Evolutionary conservation across 2,113 vertebrate genomes (phyloP).

Genomic region (Sialia sialis): DNA sequence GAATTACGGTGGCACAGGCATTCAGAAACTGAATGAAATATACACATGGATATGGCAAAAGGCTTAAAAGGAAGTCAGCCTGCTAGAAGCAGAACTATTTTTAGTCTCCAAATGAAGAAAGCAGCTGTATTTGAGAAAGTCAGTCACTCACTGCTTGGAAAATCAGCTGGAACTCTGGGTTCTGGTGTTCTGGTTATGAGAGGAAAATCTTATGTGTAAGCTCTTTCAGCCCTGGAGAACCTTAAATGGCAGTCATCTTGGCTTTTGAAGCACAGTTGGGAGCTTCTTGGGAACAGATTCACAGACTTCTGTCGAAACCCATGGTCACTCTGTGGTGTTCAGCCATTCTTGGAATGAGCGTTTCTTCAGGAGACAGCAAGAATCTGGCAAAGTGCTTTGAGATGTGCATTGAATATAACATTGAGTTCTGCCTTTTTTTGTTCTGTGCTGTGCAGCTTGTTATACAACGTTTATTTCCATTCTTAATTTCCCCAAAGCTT

Average conservation of each 20-base stretch:
- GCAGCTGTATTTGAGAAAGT: conserved; percentile 72
- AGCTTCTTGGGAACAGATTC: conserved; percentile 24
- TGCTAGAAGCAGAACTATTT: conserved; percentile 70
- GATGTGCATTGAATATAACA: background rate
- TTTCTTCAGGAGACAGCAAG: background rate
- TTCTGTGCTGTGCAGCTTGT: background rate
- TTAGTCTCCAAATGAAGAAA: conserved; percentile 75
- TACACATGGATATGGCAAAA: conserved; percentile 67
- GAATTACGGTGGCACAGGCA: conserved; percentile 62
- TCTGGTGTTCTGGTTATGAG: conserved; percentile 52
- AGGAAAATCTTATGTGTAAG: conserved; percentile 42
- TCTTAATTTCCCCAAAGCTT: background rate
- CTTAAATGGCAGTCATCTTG: conserved; percentile 48
- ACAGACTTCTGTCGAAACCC: background rate
- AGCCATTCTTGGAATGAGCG: background rate
- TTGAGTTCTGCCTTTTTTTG: background rate
- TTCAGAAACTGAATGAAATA: conserved; percentile 73
- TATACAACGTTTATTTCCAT: background rate
- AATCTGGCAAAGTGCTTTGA: background rate
- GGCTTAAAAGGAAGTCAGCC: conserved; percentile 70
- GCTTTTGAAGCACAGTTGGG: conserved; percentile 30
- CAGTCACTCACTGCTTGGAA: conserved; percentile 58
- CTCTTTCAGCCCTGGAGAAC: conserved; percentile 19
- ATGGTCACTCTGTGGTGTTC: background rate
- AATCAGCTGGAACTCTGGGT: conserved; percentile 65